These are phyloP conservation scores for Pipistrellus nathusii DNA, from an alignment of 2,797 vertebrate species.

Conservation along the genomic window DNA sequence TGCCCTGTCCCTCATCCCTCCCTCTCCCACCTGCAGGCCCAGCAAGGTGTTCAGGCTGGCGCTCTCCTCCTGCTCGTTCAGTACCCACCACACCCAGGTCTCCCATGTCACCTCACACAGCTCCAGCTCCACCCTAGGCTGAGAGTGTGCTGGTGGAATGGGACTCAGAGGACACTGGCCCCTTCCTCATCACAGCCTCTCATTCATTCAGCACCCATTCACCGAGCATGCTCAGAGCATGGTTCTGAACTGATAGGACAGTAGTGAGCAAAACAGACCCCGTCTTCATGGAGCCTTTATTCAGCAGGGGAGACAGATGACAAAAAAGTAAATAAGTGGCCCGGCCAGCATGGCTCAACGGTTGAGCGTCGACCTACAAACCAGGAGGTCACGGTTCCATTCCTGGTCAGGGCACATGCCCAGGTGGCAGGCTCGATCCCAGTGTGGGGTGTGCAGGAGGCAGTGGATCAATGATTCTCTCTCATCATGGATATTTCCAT, in stretches of 20 bases:
- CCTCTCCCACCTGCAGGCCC: not conserved
- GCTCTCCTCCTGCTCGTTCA: not conserved
- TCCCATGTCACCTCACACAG: fast-evolving
- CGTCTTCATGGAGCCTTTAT: not conserved
- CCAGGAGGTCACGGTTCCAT: no score
- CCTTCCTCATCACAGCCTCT: not conserved
- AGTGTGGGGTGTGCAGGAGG: no score
- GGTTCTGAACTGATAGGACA: not conserved
- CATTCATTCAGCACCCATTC: not conserved
- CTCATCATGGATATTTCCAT: no score
- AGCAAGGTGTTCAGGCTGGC: not conserved
- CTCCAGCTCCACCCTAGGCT: not conserved
- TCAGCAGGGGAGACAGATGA: not conserved
- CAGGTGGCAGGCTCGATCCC: no score
- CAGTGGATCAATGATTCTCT: no score
- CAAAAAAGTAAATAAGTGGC: not conserved
- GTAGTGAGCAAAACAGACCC: not conserved
- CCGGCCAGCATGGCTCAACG: no score
- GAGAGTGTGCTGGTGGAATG: fast-evolving
- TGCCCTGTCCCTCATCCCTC: not conserved
- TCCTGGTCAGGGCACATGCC: no score
- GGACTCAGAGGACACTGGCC: not conserved
- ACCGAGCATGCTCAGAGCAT: fast-evolving
- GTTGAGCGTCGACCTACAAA: no score
- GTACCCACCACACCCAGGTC: fast-evolving